Evolutionary conservation across 2,888 invertebrate species (phyloP).

Genomic region (Hirtodrosophila confusa): DNA sequence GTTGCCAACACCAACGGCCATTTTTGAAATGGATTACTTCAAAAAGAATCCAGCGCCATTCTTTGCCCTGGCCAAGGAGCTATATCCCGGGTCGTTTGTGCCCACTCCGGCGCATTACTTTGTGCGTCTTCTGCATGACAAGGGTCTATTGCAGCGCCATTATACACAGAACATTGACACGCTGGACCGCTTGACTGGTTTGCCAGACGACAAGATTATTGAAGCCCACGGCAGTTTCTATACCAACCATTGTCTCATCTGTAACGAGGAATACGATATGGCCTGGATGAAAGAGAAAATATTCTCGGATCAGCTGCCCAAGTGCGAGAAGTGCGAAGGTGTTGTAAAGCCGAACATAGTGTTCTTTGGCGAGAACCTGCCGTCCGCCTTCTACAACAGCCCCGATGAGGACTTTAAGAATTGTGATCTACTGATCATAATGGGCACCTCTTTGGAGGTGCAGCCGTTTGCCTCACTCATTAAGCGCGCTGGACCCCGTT

Average conservation of each 20-base stretch:
- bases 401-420: slow-evolving; percentile 90
- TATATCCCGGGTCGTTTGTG: slow-evolving; percentile 94
- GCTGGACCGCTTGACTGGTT: slow-evolving; percentile 92
- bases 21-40: slow-evolving; percentile 96
- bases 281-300: slow-evolving; percentile 95
- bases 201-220: slow-evolving; percentile 93
- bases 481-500: slow-evolving; percentile 89
- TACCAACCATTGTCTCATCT: slow-evolving; percentile 92
- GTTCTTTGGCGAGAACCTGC: slow-evolving; percentile 97
- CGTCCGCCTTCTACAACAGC: slow-evolving; percentile 89
- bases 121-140: slow-evolving; percentile 92
- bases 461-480: slow-evolving; percentile 97
- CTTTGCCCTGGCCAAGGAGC: slow-evolving; percentile 94
- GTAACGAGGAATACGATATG: slow-evolving; percentile 89
- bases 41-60: slow-evolving; percentile 95
- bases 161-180: slow-evolving; percentile 98
- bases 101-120: slow-evolving; percentile 97
- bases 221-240: slow-evolving; percentile 98
- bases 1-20: slow-evolving; percentile 94
- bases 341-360: slow-evolving; percentile 97
- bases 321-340: slow-evolving; percentile 90
- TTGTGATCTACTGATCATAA: slow-evolving; percentile 96
- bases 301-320: slow-evolving; percentile 90
- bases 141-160: slow-evolving; percentile 90
- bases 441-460: slow-evolving; percentile 97